Evolutionary conservation across 2,797 vertebrate genomes (phyloP).

Genomic region (Erpetoichthys calabaricus): DNA sequence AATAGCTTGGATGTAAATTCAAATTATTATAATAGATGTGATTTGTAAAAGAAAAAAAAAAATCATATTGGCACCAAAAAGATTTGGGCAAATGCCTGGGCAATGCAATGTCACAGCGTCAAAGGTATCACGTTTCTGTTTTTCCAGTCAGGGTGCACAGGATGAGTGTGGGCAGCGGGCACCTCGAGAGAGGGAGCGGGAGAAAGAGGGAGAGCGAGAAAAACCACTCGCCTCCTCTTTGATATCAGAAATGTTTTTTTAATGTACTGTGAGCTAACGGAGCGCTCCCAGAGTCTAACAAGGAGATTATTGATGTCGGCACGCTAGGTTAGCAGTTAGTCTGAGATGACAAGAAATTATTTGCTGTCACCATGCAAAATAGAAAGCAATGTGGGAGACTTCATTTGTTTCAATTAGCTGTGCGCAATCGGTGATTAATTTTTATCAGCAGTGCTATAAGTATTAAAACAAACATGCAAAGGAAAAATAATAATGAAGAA

Average conservation of each 20-base stretch:
- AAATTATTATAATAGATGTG: too few species aligned
- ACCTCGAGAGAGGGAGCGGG: conserved; percentile 5
- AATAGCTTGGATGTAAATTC: too few species aligned
- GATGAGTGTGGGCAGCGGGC: conserved; percentile 23
- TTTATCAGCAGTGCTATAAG: too few species aligned
- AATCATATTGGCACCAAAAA: too few species aligned
- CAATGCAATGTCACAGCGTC: too few species aligned
- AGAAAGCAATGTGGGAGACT: not conserved
- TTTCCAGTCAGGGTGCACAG: conserved; percentile 33
- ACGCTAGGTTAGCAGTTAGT: not conserved
- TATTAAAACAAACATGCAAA: too few species aligned
- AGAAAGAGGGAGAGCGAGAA: not conserved
- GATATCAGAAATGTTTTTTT: conserved; percentile 6
- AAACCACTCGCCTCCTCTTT: not conserved
- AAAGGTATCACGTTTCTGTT: too few species aligned
- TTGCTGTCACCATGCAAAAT: not conserved
- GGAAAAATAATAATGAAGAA: too few species aligned
- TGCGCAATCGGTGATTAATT: too few species aligned
- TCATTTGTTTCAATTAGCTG: not conserved
- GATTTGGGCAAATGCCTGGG: too few species aligned
- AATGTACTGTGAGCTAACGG: conserved; percentile 3
- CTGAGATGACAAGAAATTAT: not conserved
- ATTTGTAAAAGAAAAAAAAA: too few species aligned
- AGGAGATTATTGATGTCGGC: conserved; percentile 4
- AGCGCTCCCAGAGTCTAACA: conserved; percentile 1